Base-by-base conservation (phyloP, 2,888 invertebrate species). In the Exephanes ischioxanthus region DNA sequence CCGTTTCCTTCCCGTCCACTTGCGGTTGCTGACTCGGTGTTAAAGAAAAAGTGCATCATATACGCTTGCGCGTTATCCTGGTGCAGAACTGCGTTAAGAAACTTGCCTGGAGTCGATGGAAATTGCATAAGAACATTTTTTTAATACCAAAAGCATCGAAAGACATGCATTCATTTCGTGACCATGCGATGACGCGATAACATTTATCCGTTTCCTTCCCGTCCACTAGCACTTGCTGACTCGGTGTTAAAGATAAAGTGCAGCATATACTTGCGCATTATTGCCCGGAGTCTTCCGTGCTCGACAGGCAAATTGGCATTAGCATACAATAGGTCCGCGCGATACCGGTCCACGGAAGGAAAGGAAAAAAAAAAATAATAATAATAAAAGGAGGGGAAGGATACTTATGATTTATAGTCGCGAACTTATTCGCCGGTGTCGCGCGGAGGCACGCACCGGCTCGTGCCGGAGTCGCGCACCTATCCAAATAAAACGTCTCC, bases 261-360 rank as follows among this genome's bases (percentile, higher is more conserved):
- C 22, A 55, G 11, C 55, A 9, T 3, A 22, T 11, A 2, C 22
- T 22, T 7, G 22, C 22, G 19, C 55, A 55, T 16, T 61, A 22
- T 30, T 61, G 14, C 55, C 6, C 6, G 22, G 51, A 58, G 22
- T 33, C n/a, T 80, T 67, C 33, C 22, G 55, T 48, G 33, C 33
- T 26, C 51, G 48, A 45, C 73, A 68, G 76, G 85, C 80, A 86
- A 81, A 89, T 89, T 85, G 83, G 73, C 72, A 91, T 91, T 91
- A 91, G 75, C 90, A 91, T 90, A 91, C 91, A 91, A 91, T 91
- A 51, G 84, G 37, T 16, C 63, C 3, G 71, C 80, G 76, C 51
- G 80, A 68, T 11, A 22, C 37, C 58, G 70, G 26, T n/a, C 55
- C 55, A 14, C n/a, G 78, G 45, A 58, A 48, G 30, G 26, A 33